phyloP scores from a whole-genome alignment of 2,113 vertebrate species.

The Pithys albifrons region DNA sequence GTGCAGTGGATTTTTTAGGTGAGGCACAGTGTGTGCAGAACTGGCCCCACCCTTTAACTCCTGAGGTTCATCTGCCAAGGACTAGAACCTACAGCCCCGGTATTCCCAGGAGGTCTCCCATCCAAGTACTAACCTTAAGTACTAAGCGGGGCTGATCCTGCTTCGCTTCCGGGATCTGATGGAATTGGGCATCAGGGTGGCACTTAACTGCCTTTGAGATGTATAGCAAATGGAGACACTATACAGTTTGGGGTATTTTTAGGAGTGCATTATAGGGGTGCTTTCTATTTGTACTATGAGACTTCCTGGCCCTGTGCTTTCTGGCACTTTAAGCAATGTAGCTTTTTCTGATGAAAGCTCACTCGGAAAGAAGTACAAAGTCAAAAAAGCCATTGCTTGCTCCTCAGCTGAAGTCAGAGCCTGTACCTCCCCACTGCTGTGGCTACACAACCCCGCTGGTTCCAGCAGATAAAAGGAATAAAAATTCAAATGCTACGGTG shows the following conservation, averaged over 20 bases:
- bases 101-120: too few species aligned
- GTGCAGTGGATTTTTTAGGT: too few species aligned
- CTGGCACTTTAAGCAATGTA: neutral
- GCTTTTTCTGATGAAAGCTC: neutral
- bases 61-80: too few species aligned
- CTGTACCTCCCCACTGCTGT: neutral
- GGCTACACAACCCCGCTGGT: accelerated
- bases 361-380: neutral
- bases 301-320: neutral
- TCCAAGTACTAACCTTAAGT: too few species aligned
- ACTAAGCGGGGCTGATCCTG: too few species aligned
- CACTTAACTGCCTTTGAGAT: neutral
- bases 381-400: neutral
- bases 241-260: neutral
- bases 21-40: too few species aligned
- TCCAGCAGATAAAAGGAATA: neutral
- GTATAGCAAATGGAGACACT: neutral
- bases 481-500: neutral
- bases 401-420: neutral
- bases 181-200: too few species aligned
- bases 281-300: neutral
- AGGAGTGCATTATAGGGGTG: neutral
- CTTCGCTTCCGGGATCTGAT: too few species aligned
- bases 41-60: too few species aligned
- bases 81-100: too few species aligned